Evolutionary conservation across 1,140 invertebrate genomes (phyloP).

Genomic region (Drosophila ambigua): DNA sequence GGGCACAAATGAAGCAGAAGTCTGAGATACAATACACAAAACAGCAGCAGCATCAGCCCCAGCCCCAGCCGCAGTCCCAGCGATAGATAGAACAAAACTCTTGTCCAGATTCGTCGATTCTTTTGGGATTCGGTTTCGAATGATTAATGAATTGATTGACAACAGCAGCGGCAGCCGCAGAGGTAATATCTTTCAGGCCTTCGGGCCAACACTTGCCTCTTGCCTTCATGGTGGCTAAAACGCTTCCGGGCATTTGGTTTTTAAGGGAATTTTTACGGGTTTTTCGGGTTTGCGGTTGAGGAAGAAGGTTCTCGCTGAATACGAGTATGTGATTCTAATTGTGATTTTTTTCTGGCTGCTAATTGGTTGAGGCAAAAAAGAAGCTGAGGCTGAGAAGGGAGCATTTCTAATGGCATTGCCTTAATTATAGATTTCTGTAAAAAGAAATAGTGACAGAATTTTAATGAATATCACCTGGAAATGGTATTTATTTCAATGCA

Average conservation of each 20-base stretch:
- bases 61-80: background rate
- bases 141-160: conserved; percentile 77
- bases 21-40: conserved; percentile 50
- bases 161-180: conserved; percentile 34
- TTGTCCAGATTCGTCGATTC: conserved; percentile 23
- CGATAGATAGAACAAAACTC: conserved; percentile 27
- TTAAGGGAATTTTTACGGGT: conserved; percentile 18
- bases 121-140: conserved; percentile 3
- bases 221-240: conserved; percentile 46
- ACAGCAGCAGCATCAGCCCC: conserved; percentile 10
- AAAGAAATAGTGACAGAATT: no score
- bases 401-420: no score
- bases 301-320: background rate
- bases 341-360: background rate
- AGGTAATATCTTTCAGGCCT: conserved; percentile 36
- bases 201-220: conserved; percentile 57
- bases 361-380: no score
- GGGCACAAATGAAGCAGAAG: conserved; percentile 74
- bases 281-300: conserved; percentile 1
- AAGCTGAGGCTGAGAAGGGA: no score
- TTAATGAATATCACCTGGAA: no score
- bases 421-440: no score
- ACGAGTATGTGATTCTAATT: background rate
- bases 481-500: no score
- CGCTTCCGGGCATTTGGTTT: conserved; percentile 42